These are phyloP conservation scores for Apantesis nais DNA, from an alignment of 2,888 invertebrate genomes.

Conservation along the genomic window DNA sequence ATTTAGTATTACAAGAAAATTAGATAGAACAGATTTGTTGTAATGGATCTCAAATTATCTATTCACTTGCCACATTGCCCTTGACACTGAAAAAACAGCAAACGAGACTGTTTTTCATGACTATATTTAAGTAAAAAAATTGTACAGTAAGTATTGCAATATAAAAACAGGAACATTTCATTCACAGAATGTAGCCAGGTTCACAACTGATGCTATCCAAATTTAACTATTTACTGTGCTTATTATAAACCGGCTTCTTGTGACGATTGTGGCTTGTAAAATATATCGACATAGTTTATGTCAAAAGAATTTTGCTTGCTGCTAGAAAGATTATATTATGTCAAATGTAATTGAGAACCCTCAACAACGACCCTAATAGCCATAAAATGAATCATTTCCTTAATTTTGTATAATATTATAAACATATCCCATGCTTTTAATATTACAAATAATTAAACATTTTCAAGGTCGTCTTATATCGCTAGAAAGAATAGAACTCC, in stretches of 20 bases:
- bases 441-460: not conserved
- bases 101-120: not conserved
- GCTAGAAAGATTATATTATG: conserved; percentile 21
- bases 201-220: not conserved
- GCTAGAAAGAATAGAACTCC: not conserved
- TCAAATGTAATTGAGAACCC: conserved; percentile 36
- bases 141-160: not conserved
- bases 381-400: conserved; percentile 18
- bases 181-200: conserved; percentile 21
- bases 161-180: conserved; percentile 19
- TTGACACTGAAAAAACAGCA: not conserved
- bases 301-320: conserved; percentile 27
- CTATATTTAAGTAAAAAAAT: not conserved
- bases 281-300: conserved; percentile 18
- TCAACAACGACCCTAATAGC: conserved; percentile 36
- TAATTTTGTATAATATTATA: conserved; percentile 4
- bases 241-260: conserved; percentile 26
- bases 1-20: not conserved
- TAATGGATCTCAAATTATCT: not conserved
- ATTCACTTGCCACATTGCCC: conserved; percentile 1
- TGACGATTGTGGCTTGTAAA: conserved; percentile 32
- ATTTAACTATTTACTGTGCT: conserved; percentile 25
- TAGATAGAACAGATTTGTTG: not conserved
- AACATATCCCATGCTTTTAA: not conserved
- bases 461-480: too few relatives aligned